Percentiles rank a stretch among this genome's conserved stretches.
These are phyloP conservation scores for Thinocorus orbignyianus DNA, from an alignment of 2,113 vertebrate species.

Conservation along the genomic window DNA sequence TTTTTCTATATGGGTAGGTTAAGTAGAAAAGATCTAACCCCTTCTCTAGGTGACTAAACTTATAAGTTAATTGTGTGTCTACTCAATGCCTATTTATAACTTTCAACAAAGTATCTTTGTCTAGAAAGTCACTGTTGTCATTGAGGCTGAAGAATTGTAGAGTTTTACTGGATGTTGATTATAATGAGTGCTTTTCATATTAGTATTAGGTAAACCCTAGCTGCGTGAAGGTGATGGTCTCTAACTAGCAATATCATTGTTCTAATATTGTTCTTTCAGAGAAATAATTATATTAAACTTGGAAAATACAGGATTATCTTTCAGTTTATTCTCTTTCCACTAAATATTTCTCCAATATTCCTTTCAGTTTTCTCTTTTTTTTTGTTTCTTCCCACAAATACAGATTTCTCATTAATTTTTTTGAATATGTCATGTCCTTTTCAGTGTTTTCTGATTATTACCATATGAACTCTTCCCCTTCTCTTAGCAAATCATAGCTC, in stretches of 20 bases:
- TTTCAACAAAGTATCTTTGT: neutral
- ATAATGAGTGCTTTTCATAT: fast-evolving
- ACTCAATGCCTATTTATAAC: neutral
- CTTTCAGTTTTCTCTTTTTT: neutral
- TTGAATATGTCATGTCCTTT: neutral
- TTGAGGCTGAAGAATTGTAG: neutral
- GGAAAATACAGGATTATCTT: neutral
- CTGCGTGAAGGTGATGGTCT: neutral
- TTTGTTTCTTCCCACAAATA: neutral
- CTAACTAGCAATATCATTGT: neutral
- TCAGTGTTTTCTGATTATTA: neutral
- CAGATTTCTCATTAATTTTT: neutral
- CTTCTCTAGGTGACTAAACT: neutral
- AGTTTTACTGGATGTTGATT: neutral
- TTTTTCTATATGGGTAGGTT: neutral
- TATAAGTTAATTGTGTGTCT: neutral
- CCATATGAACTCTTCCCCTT: neutral
- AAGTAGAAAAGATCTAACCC: neutral
- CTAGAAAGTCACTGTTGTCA: neutral
- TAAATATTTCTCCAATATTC: neutral
- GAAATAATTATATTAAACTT: neutral
- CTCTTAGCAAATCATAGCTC: neutral
- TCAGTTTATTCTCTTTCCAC: neutral
- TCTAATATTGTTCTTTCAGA: neutral
- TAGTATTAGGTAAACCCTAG: neutral